Percentiles rank a stretch among this genome's conserved stretches.
Conservation (phyloP, 2,888 invertebrate species). For the Epistrophella euchroma region DNA sequence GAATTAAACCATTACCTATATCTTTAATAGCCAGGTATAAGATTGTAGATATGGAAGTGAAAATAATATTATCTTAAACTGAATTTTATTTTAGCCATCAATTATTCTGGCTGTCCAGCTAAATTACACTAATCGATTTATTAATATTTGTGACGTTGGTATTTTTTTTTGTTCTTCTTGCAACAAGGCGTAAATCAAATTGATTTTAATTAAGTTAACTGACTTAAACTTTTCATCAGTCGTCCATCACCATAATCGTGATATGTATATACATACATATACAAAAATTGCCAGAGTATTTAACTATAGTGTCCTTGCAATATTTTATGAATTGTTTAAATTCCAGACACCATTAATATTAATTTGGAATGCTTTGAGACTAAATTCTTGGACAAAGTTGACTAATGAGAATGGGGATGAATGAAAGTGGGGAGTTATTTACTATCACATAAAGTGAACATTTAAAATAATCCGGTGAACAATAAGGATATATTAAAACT, state of each 20-base stretch:
- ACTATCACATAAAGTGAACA: neutral
- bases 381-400: neutral
- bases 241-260: neutral
- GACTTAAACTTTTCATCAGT: slow-evolving; percentile 24
- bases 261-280: no score
- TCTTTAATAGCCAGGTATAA: neutral
- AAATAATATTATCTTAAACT: neutral
- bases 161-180: neutral
- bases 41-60: neutral
- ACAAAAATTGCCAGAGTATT: neutral
- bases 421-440: neutral
- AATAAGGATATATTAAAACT: no score
- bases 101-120: neutral
- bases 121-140: slow-evolving; percentile 17
- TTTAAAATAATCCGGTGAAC: neutral
- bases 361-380: neutral
- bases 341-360: neutral
- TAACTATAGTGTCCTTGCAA: neutral
- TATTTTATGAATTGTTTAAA: neutral
- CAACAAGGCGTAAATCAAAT: slow-evolving; percentile 2
- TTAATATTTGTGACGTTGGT: slow-evolving; percentile 1
- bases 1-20: neutral
- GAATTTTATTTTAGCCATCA: neutral
- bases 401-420: neutral
- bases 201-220: slow-evolving; percentile 27